Evolutionary conservation across 1,140 invertebrate species (phyloP).

Genomic region (Marisa cornuarietis): DNA sequence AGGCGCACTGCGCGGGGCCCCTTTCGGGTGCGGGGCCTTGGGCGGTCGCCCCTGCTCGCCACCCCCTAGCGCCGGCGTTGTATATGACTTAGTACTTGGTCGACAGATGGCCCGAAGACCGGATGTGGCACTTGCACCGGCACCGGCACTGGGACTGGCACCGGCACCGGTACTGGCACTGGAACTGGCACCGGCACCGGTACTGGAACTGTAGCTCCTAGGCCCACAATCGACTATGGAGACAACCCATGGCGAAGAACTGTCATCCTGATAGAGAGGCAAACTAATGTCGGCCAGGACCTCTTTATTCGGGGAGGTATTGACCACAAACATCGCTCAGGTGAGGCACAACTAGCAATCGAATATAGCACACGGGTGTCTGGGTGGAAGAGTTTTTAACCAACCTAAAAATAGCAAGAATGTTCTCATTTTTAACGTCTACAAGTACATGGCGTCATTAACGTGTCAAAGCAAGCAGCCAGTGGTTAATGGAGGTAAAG

Average conservation of each 20-base stretch:
- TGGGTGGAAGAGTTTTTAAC: too few relatives aligned
- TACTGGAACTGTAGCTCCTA: background rate
- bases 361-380: background rate
- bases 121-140: conserved; percentile 3
- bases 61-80: too few relatives aligned
- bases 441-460: too few relatives aligned
- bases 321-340: conserved; percentile 43
- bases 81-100: background rate
- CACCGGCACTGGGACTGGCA: conserved; percentile 9
- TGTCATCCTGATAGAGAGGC: conserved; percentile 64
- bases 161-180: conserved; percentile 5
- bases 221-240: conserved; percentile 12
- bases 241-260: conserved; percentile 42
- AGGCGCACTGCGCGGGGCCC: too few relatives aligned
- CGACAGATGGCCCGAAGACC: conserved; percentile 7
- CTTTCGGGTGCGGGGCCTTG: too few relatives aligned
- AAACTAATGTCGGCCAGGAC: conserved; percentile 65
- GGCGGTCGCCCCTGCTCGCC: too few relatives aligned
- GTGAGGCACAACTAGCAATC: conserved; percentile 22
- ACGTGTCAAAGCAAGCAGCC: background rate
- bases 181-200: conserved; percentile 10
- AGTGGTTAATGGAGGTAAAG: too few relatives aligned
- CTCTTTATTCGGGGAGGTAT: conserved; percentile 69
- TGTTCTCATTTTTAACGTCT: too few relatives aligned
- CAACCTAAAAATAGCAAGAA: too few relatives aligned